Evolutionary conservation across 2,888 invertebrate species (phyloP), one percentile per base, ranked within the genome.

Genomic region (Phortica okadai): DNA sequence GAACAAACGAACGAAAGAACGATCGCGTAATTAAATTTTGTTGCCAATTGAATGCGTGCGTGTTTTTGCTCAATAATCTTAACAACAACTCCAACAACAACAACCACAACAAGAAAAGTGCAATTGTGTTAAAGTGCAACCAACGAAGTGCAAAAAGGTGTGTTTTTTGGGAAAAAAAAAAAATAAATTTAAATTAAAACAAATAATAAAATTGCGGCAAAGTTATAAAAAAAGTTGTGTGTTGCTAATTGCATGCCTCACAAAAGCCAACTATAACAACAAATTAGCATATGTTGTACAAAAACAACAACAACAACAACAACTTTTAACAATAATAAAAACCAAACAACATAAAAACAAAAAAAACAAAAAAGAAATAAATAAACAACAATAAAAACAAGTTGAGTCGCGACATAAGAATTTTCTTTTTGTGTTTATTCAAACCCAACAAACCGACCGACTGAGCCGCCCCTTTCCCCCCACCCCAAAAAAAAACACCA

Each of bases 1-100:
- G n/a, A n/a, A n/a, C n/a, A n/a, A 54, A 78, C 76, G 79, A 73
- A 78, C 59, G 74, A 75, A 66, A 42, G 74, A 44, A 64, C 70
- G 62, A 56, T 21, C 59, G 21, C 66, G 66, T 41, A 66, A 66
- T 42, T 11, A 66, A 62, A 62, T 25, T 33, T 33, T 25, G 62
- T 25, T 62, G 10, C 25, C 25, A 25, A 62, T 62, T 62, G 25
- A 25, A 16, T 62, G 10, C 16, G 25, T 59, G 50, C 50, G 50
- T 62, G 16, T 21, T 25, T 16, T 16, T 21, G 25, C 62, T 62
- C 25, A 25, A 62, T 10, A 62, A 62, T 59, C n/a, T 16, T 59
- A 59, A 21, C 10, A 59, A 21, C 14, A 21, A 16, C 7, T 16
- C 16, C n/a, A 21, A 59, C 16, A n/a, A 59, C 58, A 62, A 62